Base-by-base conservation (phyloP, 2,113 vertebrate genomes). In the Dryoscopus gambensis region DNA sequence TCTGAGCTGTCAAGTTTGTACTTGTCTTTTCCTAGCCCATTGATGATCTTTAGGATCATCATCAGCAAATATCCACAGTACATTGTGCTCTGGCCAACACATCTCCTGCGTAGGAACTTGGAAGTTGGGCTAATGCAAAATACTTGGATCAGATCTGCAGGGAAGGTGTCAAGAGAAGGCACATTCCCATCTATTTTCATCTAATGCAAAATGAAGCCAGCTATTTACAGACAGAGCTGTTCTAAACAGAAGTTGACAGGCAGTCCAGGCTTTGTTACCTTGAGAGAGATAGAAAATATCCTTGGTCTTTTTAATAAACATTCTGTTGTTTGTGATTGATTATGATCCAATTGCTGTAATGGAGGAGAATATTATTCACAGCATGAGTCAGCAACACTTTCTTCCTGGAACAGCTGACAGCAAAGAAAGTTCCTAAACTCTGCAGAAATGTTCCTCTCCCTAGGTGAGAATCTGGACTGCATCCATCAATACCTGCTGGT, bases 341-440 rank as follows among this genome's bases (percentile, higher is more conserved):
- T 96, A 75, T 90, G 95, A 94, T 97, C 93, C 96, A 94, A 49
- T 96, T 95, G 94, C 85, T 95, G 75, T 97, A 81, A 96, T 86
- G 60, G 85, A 92, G 52, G 73, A 90, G 76, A 95, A 94, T 97
- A 90, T 94, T 95, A 93, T 94, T 88, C 90, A 95, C 60, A 93
- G 69, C 93, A 89, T 97, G 96, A 96, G 90, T 97, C 96, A 96
- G 95, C 96, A 96, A 95, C 69, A 90, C 91, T 95, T 95, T 95
- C 86, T 69, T 95, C 80, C 73, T 89, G 84, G 92, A 92, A 90
- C 88, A 92, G 92, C 83, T 90, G 95, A 92, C 79, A 94, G 88
- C 31, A 70, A 96, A 95, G 56, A 90, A 92, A 90, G 90, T 94
- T 95, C 83, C 60, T 56, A 93, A 96, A 96, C 56, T 95, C 76